Percentiles rank a stretch among this genome's conserved stretches.
Conservation (phyloP, 2,888 invertebrate species). For the Cephus nigrinus region DNA sequence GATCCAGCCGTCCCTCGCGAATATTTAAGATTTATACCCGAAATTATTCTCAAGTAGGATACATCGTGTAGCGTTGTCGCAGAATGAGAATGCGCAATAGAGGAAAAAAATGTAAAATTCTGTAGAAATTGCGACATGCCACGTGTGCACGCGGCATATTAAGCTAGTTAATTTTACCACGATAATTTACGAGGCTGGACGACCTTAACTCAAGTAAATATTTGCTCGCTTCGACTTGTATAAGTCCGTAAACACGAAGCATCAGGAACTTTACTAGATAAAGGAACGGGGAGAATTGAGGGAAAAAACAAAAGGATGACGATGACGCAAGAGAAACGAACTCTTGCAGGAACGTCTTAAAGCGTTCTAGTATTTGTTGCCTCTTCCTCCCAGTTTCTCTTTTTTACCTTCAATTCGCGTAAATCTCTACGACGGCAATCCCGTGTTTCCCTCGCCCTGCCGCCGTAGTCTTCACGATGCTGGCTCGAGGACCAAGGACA, state of each 20-base stretch:
- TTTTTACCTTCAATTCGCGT: neutral
- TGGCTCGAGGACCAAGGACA: neutral
- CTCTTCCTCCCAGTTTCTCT: neutral
- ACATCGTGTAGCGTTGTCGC: neutral
- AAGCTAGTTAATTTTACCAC: constrained; percentile 30
- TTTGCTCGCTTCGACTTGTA: neutral
- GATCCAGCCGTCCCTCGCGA: neutral
- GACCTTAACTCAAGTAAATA: neutral
- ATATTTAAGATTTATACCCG: neutral
- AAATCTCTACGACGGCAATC: neutral
- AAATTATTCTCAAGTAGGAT: neutral
- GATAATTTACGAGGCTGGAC: constrained; percentile 27
- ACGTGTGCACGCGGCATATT: neutral
- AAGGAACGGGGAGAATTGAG: neutral
- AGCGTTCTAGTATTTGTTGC: neutral
- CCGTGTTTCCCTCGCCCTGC: neutral
- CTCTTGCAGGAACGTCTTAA: neutral
- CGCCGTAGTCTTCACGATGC: neutral
- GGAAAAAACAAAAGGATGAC: neutral
- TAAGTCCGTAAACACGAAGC: neutral
- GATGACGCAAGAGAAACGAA: neutral
- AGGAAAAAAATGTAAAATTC: neutral
- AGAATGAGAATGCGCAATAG: neutral
- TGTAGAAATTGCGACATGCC: neutral
- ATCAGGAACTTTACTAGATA: neutral